Conservation (phyloP, 2,797 vertebrate species). For the Rhincodon typus region DNA sequence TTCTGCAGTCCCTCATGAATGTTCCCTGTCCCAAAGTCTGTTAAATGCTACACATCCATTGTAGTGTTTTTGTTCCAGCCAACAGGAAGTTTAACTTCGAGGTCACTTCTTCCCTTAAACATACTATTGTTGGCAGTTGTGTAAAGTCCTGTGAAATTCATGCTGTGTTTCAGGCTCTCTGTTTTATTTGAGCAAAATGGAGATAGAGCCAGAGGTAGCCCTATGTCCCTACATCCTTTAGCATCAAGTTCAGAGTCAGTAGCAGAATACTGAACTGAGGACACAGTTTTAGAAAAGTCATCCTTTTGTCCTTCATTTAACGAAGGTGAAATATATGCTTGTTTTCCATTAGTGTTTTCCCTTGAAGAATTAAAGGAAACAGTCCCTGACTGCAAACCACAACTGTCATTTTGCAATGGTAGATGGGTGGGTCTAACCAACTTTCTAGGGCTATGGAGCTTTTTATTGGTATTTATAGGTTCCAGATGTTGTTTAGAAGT, state of each 20-base stretch:
- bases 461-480: conserved; percentile 44
- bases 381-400: conserved; percentile 46
- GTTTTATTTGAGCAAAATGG: conserved; percentile 46
- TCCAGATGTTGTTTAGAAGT: conserved; percentile 37
- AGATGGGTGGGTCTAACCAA: conserved; percentile 53
- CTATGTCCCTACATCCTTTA: conserved; percentile 53
- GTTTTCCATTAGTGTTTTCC: conserved; percentile 45
- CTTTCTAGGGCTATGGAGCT: conserved; percentile 46
- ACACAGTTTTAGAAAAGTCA: conserved; percentile 47
- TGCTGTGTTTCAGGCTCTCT: conserved; percentile 41
- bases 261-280: conserved; percentile 48
- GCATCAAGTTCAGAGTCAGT: conserved; percentile 46
- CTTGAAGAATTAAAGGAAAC: conserved; percentile 41
- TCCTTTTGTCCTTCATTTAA: conserved; percentile 48
- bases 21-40: not conserved
- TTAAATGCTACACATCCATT: conserved; percentile 46
- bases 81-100: conserved; percentile 43
- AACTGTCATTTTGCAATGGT: conserved; percentile 51
- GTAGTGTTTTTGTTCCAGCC: conserved; percentile 47
- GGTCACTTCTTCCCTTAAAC: conserved; percentile 52
- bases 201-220: conserved; percentile 56
- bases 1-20: not conserved
- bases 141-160: conserved; percentile 48
- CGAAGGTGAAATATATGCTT: conserved; percentile 45
- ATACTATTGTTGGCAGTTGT: conserved; percentile 45